Base-by-base conservation (phyloP, 1,140 invertebrate species). In the Tribolium madens region DNA sequence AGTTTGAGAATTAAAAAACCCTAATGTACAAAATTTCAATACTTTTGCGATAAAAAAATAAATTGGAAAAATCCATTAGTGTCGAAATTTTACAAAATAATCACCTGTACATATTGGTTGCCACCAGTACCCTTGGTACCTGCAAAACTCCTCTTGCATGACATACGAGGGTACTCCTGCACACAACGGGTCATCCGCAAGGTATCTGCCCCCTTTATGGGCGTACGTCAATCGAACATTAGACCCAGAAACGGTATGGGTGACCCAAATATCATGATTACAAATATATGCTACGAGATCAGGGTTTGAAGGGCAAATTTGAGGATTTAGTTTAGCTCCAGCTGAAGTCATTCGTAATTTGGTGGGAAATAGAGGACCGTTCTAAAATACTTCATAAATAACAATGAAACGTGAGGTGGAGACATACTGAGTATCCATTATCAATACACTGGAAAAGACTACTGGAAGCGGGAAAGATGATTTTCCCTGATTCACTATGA, bases 111-210 rank as follows among this genome's bases (percentile, higher is more conserved):
- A 90, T 77, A 89, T 89, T 3, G 97, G 97, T 83, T 97, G 94
- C 98, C 97, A 99, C 97, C 97, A 99, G 85, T 96, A 98, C 0
- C 97, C 97, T 78, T 94, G 94, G 85, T 97, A 99, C 26, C 98
- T 90, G 75, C 93, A 95, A 88, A 99, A 99, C 88, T 99, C 98
- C 88, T 99, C 98, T 88, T 99, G 97, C 86, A 98, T 97, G 0
- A 99, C 96, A 87, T 98, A 99, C 5, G 96, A 97, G 0, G 98
- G 97, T 21, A 96, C 92, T 0, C 97, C 98, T 1, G 96, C 95
- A 83, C 93, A 95, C 0, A 95, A 84, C 0, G 95, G 95, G 87
- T 98, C 95, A 80, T 96, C 94, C 0, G 90, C 88, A 77, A 96
- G 88, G 81, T 89, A 92, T 81, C 86, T 86, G 53, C 91, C 88